phyloP scores from a whole-genome alignment of 2,888 invertebrate genomes.

The Phortica magna region DNA sequence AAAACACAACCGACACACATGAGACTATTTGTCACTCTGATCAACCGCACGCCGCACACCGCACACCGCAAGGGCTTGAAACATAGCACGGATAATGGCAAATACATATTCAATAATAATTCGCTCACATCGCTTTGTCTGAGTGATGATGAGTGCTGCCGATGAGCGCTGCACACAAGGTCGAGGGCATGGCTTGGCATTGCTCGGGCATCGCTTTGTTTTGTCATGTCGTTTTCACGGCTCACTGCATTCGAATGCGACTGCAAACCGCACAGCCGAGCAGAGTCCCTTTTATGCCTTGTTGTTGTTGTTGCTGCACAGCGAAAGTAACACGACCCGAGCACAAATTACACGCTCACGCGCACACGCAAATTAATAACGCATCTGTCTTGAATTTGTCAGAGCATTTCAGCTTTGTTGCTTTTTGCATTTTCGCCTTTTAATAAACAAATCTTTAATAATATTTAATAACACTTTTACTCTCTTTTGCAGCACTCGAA shows the following conservation, averaged over 20 bases:
- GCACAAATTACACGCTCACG: conserved; percentile 76
- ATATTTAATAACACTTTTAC: no score
- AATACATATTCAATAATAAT: not conserved
- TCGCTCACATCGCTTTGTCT: not conserved
- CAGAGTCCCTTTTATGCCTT: not conserved
- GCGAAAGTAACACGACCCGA: conserved; percentile 47
- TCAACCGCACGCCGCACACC: conserved; percentile 17
- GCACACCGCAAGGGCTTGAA: not conserved
- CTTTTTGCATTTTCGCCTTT: conserved; percentile 19
- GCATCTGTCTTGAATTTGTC: conserved; percentile 70
- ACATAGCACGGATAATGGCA: conserved; percentile 16
- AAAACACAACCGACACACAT: not conserved
- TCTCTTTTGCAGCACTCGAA: not conserved
- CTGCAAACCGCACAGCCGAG: conserved; percentile 8
- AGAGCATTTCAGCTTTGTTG: not conserved
- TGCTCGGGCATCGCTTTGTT: conserved; percentile 60
- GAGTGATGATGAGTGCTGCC: not conserved
- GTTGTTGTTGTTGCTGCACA: conserved; percentile 8
- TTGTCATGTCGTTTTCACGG: conserved; percentile 74
- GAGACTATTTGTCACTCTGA: conserved; percentile 28
- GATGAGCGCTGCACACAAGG: not conserved
- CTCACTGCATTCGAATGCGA: conserved; percentile 61
- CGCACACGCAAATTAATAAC: conserved; percentile 76
- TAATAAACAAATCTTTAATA: no score
- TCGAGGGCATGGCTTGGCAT: not conserved